phyloP scores from a whole-genome alignment of 2,113 vertebrate genomes.

The Ellobius talpinus region DNA sequence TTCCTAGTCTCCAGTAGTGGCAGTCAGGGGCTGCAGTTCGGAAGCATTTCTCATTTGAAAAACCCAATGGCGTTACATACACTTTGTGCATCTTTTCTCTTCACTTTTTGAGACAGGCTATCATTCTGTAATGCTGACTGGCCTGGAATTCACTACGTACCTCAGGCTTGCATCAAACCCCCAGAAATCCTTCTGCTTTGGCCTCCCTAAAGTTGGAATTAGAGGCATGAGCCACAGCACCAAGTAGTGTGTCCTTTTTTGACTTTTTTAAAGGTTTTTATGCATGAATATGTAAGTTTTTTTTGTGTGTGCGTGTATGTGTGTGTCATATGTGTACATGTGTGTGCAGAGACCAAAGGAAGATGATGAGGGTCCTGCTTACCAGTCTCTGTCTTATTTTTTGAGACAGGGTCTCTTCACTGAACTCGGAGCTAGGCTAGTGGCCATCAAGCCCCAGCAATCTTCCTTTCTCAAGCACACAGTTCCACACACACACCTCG shows the following conservation, averaged over 20 bases:
- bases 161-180: neutral
- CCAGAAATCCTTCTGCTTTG: neutral
- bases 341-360: neutral
- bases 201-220: neutral
- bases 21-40: neutral
- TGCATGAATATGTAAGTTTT: neutral
- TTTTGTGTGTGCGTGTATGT: neutral
- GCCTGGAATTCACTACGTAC: neutral
- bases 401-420: neutral
- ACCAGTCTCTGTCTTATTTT: neutral
- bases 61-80: neutral
- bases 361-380: neutral
- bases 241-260: neutral
- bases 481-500: neutral
- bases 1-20: neutral
- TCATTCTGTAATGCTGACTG: neutral
- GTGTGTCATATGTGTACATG: neutral
- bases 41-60: neutral
- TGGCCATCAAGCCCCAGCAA: neutral
- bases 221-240: neutral
- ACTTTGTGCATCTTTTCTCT: neutral
- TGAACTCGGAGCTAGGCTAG: neutral
- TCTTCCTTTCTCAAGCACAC: neutral
- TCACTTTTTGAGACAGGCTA: neutral
- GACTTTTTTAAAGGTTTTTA: neutral